Conservation (phyloP, 1,140 invertebrate genomes). For the Hesperophylax magnus region DNA sequence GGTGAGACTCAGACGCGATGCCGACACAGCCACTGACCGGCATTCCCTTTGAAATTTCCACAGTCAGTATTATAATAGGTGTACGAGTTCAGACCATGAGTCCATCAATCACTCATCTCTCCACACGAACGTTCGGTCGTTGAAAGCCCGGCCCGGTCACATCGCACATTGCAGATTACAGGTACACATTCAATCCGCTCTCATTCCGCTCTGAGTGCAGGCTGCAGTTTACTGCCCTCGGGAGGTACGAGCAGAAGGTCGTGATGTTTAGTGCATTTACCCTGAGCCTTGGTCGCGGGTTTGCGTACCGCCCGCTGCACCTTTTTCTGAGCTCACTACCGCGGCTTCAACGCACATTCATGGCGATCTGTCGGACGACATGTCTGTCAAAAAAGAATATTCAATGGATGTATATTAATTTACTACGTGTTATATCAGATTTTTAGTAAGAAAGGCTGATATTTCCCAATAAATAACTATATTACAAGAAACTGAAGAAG, state of each 20-base stretch:
- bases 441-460: no score
- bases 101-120: constrained; percentile 6
- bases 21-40: no score
- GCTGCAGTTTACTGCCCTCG: constrained; percentile 12
- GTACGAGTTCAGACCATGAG: neutral
- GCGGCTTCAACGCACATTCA: neutral
- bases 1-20: no score
- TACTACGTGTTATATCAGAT: no score
- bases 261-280: constrained; percentile 24
- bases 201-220: neutral
- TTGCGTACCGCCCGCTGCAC: neutral
- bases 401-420: no score
- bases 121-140: neutral
- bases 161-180: neutral
- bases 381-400: no score
- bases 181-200: neutral
- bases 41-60: neutral
- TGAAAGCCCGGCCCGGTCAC: neutral
- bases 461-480: no score
- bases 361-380: no score
- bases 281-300: constrained; percentile 6
- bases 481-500: no score
- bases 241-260: neutral
- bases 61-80: neutral
- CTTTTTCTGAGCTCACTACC: neutral